Evolutionary conservation across 2,888 invertebrate genomes (phyloP).

Genomic region (Acronicta psi): DNA sequence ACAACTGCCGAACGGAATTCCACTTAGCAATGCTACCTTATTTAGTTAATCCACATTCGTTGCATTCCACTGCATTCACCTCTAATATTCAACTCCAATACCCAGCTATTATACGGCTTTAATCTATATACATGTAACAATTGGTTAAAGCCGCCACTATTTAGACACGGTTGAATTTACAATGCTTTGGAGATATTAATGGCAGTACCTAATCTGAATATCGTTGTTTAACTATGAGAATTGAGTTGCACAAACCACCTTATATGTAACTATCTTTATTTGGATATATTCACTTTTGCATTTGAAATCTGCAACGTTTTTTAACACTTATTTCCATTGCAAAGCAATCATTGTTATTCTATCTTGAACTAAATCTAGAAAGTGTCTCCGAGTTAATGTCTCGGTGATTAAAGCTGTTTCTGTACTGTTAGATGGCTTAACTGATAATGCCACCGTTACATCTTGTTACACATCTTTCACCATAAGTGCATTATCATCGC

Average conservation of each 20-base stretch:
- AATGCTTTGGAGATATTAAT: conserved; percentile 36
- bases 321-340: conserved; percentile 14
- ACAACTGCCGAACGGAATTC: conserved; percentile 60
- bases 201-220: conserved; percentile 19
- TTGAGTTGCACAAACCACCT: conserved; percentile 14
- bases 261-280: conserved; percentile 23
- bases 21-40: conserved; percentile 52
- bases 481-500: conserved; percentile 22
- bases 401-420: conserved; percentile 38
- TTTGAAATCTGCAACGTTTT: too few species aligned
- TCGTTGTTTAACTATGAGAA: conserved; percentile 21
- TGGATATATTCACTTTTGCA: too few species aligned
- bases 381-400: conserved; percentile 44
- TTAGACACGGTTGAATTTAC: conserved; percentile 38
- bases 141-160: conserved; percentile 24
- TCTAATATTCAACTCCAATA: conserved; percentile 32
- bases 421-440: conserved; percentile 31
- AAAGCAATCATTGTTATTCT: conserved; percentile 45
- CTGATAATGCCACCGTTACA: conserved; percentile 31
- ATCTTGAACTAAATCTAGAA: conserved; percentile 55
- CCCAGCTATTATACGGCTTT: conserved; percentile 22
- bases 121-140: conserved; percentile 35
- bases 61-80: conserved; percentile 45
- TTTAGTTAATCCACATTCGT: conserved; percentile 58
- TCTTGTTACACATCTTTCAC: conserved; percentile 34